Base-by-base conservation (phyloP, 2,888 invertebrate genomes). In the Ecliptopera silaceata region DNA sequence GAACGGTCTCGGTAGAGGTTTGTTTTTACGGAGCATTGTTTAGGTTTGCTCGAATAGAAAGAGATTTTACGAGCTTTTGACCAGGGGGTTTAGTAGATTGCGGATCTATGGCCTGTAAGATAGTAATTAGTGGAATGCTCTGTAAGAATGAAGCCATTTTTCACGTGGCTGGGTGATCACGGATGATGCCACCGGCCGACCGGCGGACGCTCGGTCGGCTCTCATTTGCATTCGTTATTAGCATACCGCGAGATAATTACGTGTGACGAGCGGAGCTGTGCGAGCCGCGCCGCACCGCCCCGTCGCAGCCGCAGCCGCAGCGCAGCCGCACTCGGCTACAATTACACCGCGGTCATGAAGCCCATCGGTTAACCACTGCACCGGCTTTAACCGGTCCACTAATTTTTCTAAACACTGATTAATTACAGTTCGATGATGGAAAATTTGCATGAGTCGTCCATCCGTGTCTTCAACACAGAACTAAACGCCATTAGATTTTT, bases 221-320 rank as follows among this genome's bases (percentile, higher is more conserved):
- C 74, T 75, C 83, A 86, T 89, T 89, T 88, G 85, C 88, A 86
- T 85, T 83, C 70, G 75, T 79, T 80, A 88, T 88, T 88, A 82
- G 78, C 84, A 84, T 86, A 82, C 79, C 72, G 77, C 66, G 80
- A 75, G 81, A 86, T 89, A 88, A 89, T 88, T 88, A 85, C 80
- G 76, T 84, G 75, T 82, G 86, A 85, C 82, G 84, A 79, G 76
- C 75, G 43, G 51, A 48, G 72, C 66, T 73, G 77, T 69, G 70
- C 18, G 36, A 51, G 20, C 47, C 43, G 20, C 32, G 26, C 6
- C 4, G 26, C 26, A 8, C 26, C 26, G 26, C 26, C 26, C 26
- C 26, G 26, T 8, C 26, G 22, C 22, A 4, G 26, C 6, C 26
- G 51, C 68, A 63, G 69, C 69, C 69, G 73, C 63, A 73, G 75